Conservation (phyloP, 37 sponge, comb jelly and placozoan species). For the Haliclona indistincta region DNA sequence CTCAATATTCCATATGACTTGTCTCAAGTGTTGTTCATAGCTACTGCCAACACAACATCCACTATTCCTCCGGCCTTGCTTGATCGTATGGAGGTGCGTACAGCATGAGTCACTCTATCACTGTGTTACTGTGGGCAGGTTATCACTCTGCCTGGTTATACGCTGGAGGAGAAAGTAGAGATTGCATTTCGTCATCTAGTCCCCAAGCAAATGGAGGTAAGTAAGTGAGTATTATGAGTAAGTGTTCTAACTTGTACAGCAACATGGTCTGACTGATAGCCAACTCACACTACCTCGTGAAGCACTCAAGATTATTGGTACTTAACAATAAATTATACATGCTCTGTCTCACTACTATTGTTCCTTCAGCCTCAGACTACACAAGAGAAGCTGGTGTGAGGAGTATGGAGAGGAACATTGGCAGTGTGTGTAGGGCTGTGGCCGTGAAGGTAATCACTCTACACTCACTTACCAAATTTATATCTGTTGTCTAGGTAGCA, state of each 20-base stretch:
- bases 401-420: conserved; percentile 75
- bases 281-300: conserved; percentile 42
- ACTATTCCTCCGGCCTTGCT: conserved; percentile 78
- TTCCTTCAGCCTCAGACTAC: conserved; percentile 59
- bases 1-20: conserved; percentile 82
- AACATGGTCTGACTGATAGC: conserved; percentile 53
- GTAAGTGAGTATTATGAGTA: background rate
- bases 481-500: conserved; percentile 23
- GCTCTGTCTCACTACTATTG: background rate
- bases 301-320: conserved; percentile 42
- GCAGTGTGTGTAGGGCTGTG: conserved; percentile 74
- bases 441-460: conserved; percentile 93
- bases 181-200: conserved; percentile 80
- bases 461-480: no score
- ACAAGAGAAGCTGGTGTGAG: conserved; percentile 93
- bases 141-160: conserved; percentile 83
- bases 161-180: conserved; percentile 83
- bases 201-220: conserved; percentile 77
- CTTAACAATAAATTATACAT: background rate
- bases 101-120: background rate
- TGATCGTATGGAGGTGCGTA: conserved; percentile 84
- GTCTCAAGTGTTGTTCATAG: conserved; percentile 87
- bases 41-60: conserved; percentile 84
- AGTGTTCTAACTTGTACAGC: conserved; percentile 5
- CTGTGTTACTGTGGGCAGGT: conserved; percentile 33